Conservation (phyloP, 1,140 invertebrate genomes). For the Hyles euphorbiae region DNA sequence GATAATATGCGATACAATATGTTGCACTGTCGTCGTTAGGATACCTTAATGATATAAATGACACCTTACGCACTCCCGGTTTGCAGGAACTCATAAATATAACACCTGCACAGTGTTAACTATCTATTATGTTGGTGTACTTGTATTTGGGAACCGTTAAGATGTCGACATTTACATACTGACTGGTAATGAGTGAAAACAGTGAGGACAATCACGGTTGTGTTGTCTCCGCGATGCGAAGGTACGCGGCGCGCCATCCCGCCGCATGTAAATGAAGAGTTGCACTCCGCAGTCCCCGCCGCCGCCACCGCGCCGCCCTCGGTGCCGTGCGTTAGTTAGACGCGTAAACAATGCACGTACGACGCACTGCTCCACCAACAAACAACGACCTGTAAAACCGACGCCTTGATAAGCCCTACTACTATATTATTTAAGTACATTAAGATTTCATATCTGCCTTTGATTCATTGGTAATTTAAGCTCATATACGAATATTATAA, state of each 20-base stretch:
- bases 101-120: neutral
- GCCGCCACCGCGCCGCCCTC: no score
- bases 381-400: conserved; percentile 27
- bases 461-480: neutral
- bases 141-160: conserved; percentile 9
- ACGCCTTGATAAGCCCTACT: conserved; percentile 3
- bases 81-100: neutral
- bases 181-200: conserved; percentile 59
- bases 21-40: no score
- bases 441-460: conserved; percentile 5
- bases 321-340: conserved; percentile 26
- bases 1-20: no score
- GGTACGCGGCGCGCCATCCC: conserved; percentile 15
- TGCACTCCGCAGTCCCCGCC: conserved; percentile 5
- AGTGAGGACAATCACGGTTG: conserved; percentile 34
- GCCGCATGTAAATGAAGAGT: conserved; percentile 54
- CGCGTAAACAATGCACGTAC: conserved; percentile 34
- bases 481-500: no score
- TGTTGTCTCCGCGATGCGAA: conserved; percentile 27
- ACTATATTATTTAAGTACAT: conserved; percentile 7
- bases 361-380: conserved; percentile 27
- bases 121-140: no score
- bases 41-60: neutral
- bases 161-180: conserved; percentile 41
- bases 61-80: neutral